A percentile compares a stretch with the other conserved stretches of the same genome.
These are phyloP conservation scores for Tetheella fluctuosa DNA, from an alignment of 2,888 invertebrate genomes.

Conservation along the genomic window DNA sequence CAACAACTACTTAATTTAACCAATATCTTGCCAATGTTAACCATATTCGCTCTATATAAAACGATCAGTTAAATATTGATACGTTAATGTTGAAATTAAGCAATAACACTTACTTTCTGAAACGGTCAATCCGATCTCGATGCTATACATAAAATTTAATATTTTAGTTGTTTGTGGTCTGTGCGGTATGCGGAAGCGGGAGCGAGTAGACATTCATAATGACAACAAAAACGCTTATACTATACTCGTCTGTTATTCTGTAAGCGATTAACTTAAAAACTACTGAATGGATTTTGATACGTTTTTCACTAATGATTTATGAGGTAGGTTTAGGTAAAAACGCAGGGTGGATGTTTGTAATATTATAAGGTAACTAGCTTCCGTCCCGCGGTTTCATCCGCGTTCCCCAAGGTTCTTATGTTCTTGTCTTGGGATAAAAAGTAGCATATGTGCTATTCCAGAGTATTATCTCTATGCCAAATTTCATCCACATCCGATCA, in stretches of 20 bases:
- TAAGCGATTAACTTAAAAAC: too few relatives aligned
- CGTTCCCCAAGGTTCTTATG: too few relatives aligned
- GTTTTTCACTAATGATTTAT: too few relatives aligned
- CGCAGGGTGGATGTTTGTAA: too few relatives aligned
- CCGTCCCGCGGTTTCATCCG: too few relatives aligned
- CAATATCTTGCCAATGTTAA: background rate
- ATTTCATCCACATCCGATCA: too few relatives aligned
- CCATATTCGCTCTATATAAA: conserved; percentile 15
- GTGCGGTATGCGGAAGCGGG: conserved; percentile 36
- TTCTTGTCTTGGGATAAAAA: too few relatives aligned
- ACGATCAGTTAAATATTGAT: conserved; percentile 51
- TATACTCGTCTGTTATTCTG: background rate
- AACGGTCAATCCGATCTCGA: conserved; percentile 63
- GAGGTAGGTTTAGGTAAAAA: too few relatives aligned
- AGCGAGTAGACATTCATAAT: background rate
- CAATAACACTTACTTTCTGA: conserved; percentile 76
- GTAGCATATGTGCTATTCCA: too few relatives aligned
- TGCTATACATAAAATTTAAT: conserved; percentile 79
- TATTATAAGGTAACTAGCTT: too few relatives aligned
- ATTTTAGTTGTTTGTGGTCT: conserved; percentile 52
- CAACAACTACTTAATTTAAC: conserved; percentile 1
- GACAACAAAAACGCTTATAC: background rate
- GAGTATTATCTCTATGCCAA: too few relatives aligned
- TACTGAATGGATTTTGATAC: too few relatives aligned
- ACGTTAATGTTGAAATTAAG: conserved; percentile 78